Evolutionary conservation across 2,113 vertebrate genomes (phyloP), one percentile per base, ranked within the genome.

Genomic region (Xiphias gladius): DNA sequence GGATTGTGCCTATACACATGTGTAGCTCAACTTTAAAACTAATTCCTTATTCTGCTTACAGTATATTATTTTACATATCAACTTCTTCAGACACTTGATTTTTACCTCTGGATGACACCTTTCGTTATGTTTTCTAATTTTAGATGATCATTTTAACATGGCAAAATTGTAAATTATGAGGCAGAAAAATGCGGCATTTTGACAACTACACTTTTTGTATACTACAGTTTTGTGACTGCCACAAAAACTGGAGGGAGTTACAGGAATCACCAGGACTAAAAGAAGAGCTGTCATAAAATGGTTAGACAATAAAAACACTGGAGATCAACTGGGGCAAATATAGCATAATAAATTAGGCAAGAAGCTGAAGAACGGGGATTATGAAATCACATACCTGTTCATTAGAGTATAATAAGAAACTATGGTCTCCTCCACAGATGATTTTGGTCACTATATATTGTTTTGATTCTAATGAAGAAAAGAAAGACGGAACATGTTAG

Each of bases 381-480:
- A 17, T 26, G 6, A 26, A 58, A 55, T 26, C 26, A 41, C 89
- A 94, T 95, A 99, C 98, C 96, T 97, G 96, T 0, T 95, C 94
- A 89, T 94, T 93, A 61, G 97, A 97, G 84, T 96, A 97, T 90
- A 98, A 93, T 69, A 98, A 94, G 93, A 99, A 98, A 55, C 96
- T 97, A 78, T 99, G 98, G 94, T 99, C 97, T 88, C 97, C 98
- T 92, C 98, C 98, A 92, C 96, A 97, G 92, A 97, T 97, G 87
- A 99, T 96, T 91, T 96, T 97, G 88, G 96, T 96, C 92, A 99
- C 96, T 75, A 95, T 90, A 80, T 93, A 96, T 26, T 94, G 95
- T 85, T 95, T 96, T 86, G 95, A 96, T 35, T 93, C 94, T 91
- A 94, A 68, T 17, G 72, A 68, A 85, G 13, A 77, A 43, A n/a